Evolutionary conservation across 2,888 invertebrate species (phyloP), one percentile per base, ranked within the genome.

Genomic region (Trissolcus brochymenae): DNA sequence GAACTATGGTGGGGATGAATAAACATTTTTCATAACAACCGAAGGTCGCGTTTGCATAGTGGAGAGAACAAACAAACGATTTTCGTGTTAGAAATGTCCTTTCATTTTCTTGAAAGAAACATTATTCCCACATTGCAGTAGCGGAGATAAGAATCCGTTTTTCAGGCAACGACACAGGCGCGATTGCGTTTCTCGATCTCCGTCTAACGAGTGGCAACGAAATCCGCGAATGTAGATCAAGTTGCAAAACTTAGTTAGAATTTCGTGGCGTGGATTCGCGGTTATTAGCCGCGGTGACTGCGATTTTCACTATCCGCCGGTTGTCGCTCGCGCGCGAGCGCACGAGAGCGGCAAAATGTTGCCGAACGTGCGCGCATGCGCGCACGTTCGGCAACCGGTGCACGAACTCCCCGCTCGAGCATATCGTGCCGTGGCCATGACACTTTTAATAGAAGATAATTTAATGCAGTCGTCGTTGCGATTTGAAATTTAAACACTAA

Each of bases 361-460:
- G 46, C 35, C 35, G 35, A 35, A 49, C 64, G 7, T 19, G 25
- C 54, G 57, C 68, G 59, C 61, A 51, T 64, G 73, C 70, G 75
- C 72, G 40, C 51, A 29, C 71, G 78, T 62, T 60, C 67, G 73
- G 73, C 49, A 65, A 78, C 76, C 72, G 73, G 67, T 75, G 78
- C 76, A 25, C 62, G 54, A 68, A 64, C 35, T 35, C 65, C 68
- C 73, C 68, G 68, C 73, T 76, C 72, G 64, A 60, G 71, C 68
- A 70, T 73, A 74, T 62, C 72, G 73, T 73, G 78, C 68, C 68
- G 77, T 83, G 87, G 84, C 88, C 88, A 85, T 88, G 88, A 88
- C 88, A 87, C 87, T 87, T 87, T 86, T 86, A 88, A 87, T 87
- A 85, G 85, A 84, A 86, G 87, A 87, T 86, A 87, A 88, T 87